A percentile compares a stretch with the other conserved stretches of the same genome.
These are phyloP conservation scores for Stichopus chloronotus DNA, from an alignment of 35 echinoderm and acorn worm genomes.

Conservation along the genomic window DNA sequence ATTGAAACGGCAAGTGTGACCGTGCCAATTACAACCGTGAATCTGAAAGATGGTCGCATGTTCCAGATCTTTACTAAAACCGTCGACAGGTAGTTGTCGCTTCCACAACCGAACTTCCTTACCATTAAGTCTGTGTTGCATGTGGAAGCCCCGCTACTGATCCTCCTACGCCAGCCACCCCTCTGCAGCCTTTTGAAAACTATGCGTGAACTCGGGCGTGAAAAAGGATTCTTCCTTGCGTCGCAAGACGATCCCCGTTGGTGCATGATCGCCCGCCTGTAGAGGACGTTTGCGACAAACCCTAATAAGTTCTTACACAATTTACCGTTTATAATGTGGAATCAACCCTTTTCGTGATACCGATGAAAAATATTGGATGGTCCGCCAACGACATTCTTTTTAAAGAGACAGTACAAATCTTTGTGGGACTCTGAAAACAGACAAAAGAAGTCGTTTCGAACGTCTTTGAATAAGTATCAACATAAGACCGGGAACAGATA, in stretches of 20 bases:
- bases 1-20: constrained; percentile 14
- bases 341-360: constrained; percentile 45
- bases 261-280: constrained; percentile 59
- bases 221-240: constrained; percentile 3
- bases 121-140: constrained; percentile 20
- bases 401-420: constrained; percentile 27
- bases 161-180: constrained; percentile 54
- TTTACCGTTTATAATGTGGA: constrained; percentile 16
- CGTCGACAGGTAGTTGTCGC: too few species aligned
- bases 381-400: constrained; percentile 39
- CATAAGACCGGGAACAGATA: too few species aligned
- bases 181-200: constrained; percentile 33
- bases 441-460: neutral
- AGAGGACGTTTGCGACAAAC: constrained; percentile 32
- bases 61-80: neutral
- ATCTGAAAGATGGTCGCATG: neutral
- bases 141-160: constrained; percentile 4
- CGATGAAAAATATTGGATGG: constrained; percentile 53
- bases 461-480: constrained; percentile 48
- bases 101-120: neutral
- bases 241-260: constrained; percentile 55
- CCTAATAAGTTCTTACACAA: neutral
- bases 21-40: constrained; percentile 27
- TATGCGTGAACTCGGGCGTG: constrained; percentile 36
- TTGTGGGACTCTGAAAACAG: constrained; percentile 5